Evolutionary conservation across 2,888 invertebrate genomes (phyloP).

Genomic region (Esperia sulphurella): DNA sequence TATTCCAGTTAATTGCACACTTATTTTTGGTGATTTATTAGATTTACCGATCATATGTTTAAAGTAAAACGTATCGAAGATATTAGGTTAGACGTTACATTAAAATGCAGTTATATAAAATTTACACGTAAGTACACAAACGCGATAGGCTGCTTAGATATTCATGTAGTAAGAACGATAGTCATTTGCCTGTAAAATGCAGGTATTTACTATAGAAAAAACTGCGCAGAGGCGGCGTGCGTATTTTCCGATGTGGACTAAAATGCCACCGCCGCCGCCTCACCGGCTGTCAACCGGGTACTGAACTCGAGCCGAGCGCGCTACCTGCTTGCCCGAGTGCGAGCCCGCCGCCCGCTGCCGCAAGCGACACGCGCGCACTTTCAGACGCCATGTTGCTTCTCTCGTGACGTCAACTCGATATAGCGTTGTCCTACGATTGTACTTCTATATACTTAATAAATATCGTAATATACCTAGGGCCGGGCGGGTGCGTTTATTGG

Average conservation of each 20-base stretch:
- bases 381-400: constrained; percentile 62
- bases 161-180: constrained; percentile 33
- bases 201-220: constrained; percentile 58
- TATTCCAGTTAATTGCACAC: constrained; percentile 7
- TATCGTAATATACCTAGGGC: background rate
- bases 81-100: constrained; percentile 24
- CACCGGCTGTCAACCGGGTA: constrained; percentile 77
- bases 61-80: constrained; percentile 56
- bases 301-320: constrained; percentile 53
- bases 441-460: constrained; percentile 1
- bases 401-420: constrained; percentile 52
- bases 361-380: constrained; percentile 47
- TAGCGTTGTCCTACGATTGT: constrained; percentile 16
- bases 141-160: constrained; percentile 23
- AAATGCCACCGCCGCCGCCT: constrained; percentile 67
- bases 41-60: constrained; percentile 10
- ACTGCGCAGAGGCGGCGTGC: constrained; percentile 74
- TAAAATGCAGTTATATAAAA: constrained; percentile 3
- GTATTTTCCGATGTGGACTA: constrained; percentile 41
- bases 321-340: constrained; percentile 13
- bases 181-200: constrained; percentile 50
- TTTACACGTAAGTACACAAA: constrained; percentile 14
- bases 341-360: constrained; percentile 27
- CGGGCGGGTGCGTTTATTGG: too few relatives aligned
- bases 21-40: background rate